Base-by-base conservation (phyloP, 1,140 invertebrate genomes). In the Ostrea edulis region DNA sequence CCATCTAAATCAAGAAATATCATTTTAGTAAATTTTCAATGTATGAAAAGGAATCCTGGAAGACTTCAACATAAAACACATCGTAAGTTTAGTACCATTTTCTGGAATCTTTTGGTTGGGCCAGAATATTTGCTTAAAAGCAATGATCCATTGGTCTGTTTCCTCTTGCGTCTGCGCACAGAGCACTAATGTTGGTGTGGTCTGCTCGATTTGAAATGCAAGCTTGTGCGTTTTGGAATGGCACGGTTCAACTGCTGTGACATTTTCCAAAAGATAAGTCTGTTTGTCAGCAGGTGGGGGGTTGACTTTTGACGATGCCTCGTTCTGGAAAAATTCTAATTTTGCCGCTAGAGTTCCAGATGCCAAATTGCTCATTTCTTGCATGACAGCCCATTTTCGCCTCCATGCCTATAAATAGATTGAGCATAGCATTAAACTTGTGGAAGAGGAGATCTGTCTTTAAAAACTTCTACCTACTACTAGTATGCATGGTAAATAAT, bases 361-460 rank as follows among this genome's bases (percentile, higher is more conserved):
- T 0, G 92, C 90, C 53, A 93, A 82, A 85, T 93, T 89, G n/a
- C 86, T 91, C 90, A 93, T 92, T 88, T 92, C 88, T 68, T 91
- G 91, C n/a, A 92, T 86, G 35, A 92, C 91, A 20, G 91, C 88
- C 91, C 91, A 93, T 86, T 90, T 88, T 25, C 84, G 83, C 53
- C 86, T 90, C 92, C 92, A 93, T 62, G 90, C 82, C 92, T 93
- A 86, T 52, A 85, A 82, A 12, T 35, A 77, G 29, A 35, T 11
- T 5, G 29, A 14, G 0, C 0, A 44, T 44, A 44, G 5, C 35
- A 44, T 2, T 44, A 44, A 44, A 44, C 35, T 44, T 44, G 35
- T 44, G 35, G 35, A 44, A 44, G 5, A 44, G 35, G 35, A 44
- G 35, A 44, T 2, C 5, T 1, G 1, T 44, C 1, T 44, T 44